These are phyloP conservation scores for Copidosoma aretas DNA, from an alignment of 2,888 invertebrate genomes.

Conservation along the genomic window DNA sequence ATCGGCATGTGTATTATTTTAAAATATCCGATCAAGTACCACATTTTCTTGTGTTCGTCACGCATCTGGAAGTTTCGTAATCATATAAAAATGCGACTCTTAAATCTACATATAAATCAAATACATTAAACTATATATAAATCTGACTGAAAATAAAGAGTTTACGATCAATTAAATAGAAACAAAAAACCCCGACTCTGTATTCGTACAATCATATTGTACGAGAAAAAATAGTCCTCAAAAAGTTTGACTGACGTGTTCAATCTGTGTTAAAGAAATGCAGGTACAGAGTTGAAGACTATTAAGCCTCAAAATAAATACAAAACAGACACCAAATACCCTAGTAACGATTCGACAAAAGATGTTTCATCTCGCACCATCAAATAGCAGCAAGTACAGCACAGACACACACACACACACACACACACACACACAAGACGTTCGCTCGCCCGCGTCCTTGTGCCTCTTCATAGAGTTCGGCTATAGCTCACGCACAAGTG, in stretches of 20 bases:
- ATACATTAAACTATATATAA: neutral
- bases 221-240: too few relatives aligned
- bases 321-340: neutral
- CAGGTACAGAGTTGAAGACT: neutral
- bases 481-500: slow-evolving; percentile 49
- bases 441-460: neutral
- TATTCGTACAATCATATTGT: too few relatives aligned
- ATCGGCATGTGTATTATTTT: slow-evolving; percentile 8
- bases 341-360: neutral
- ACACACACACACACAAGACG: neutral
- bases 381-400: neutral
- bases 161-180: too few relatives aligned
- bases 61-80: too few relatives aligned
- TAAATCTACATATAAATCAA: neutral
- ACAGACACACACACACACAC: neutral
- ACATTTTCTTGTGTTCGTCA: too few relatives aligned
- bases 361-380: neutral
- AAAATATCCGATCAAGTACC: too few relatives aligned
- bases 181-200: too few relatives aligned
- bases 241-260: too few relatives aligned
- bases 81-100: neutral
- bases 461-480: neutral
- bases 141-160: neutral
- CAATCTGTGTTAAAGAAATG: neutral
- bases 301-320: neutral